A percentile compares a stretch with the other conserved stretches of the same genome.
These are phyloP conservation scores for Labeo rohita DNA, from an alignment of 2,113 vertebrate species.

Conservation along the genomic window DNA sequence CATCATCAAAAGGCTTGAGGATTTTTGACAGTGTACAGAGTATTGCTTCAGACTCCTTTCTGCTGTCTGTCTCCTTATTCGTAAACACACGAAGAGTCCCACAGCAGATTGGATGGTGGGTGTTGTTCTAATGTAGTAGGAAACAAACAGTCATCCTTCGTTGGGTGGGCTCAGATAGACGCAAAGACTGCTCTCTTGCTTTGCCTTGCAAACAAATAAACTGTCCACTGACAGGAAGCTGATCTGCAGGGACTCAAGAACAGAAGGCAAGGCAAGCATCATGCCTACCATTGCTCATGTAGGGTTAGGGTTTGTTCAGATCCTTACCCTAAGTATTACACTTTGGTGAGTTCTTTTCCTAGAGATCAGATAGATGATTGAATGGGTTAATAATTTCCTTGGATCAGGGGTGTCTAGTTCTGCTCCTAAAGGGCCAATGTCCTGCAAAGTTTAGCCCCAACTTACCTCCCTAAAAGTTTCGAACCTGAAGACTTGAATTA, in stretches of 20 bases:
- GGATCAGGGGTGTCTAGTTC: neutral
- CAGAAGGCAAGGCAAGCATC: neutral
- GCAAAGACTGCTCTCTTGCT: neutral
- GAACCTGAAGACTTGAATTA: neutral
- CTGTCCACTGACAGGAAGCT: neutral
- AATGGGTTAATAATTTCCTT: neutral
- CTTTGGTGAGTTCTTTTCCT: neutral
- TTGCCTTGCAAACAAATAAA: neutral
- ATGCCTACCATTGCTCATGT: neutral
- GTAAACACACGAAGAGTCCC: neutral
- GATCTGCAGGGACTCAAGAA: neutral
- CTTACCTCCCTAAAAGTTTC: neutral
- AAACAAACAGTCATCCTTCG: neutral
- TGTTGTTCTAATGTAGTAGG: neutral
- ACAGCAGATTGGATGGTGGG: neutral
- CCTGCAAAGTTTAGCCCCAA: neutral
- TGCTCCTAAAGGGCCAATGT: neutral
- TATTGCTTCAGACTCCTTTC: slow-evolving; percentile 19
- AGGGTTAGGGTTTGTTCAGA: neutral
- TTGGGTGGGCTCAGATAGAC: neutral
- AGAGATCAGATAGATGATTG: neutral
- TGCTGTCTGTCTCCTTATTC: neutral
- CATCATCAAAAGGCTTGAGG: slow-evolving; percentile 12
- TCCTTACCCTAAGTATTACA: neutral
- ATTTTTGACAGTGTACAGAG: slow-evolving; percentile 20